Conservation (phyloP, 2,888 invertebrate genomes). For the Sinhomidia bicolor region DNA sequence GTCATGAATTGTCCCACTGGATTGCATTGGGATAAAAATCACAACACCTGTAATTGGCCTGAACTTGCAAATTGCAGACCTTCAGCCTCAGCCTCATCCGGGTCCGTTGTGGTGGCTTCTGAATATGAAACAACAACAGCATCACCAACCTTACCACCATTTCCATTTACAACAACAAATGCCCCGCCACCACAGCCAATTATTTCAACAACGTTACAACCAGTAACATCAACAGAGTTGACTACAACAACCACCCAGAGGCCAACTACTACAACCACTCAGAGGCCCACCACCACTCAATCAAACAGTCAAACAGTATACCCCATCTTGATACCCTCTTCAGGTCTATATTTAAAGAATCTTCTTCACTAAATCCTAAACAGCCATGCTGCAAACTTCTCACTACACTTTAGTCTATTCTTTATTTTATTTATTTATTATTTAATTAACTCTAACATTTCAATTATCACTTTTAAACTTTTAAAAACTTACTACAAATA, state of each 20-base stretch:
- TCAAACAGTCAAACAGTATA: slow-evolving; percentile 19
- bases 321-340: slow-evolving; percentile 48
- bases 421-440: not conserved
- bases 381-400: too few species aligned
- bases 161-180: not conserved
- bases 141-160: not conserved
- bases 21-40: slow-evolving; percentile 61
- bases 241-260: not conserved
- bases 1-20: slow-evolving; percentile 40
- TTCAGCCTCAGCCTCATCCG: not conserved
- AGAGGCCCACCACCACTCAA: not conserved
- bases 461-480: too few species aligned
- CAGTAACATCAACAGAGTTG: not conserved
- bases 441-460: too few species aligned
- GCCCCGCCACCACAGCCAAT: not conserved
- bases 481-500: not conserved
- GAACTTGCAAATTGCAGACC: not conserved
- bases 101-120: not conserved
- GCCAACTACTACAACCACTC: not conserved
- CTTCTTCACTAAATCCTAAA: too few species aligned
- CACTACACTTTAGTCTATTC: not conserved
- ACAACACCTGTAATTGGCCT: slow-evolving; percentile 46
- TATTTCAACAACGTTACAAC: not conserved
- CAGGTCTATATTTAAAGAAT: slow-evolving; percentile 52
- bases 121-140: not conserved